These are phyloP conservation scores for Rhinolophus sinicus DNA, from an alignment of 2,113 vertebrate species.

Conservation along the genomic window DNA sequence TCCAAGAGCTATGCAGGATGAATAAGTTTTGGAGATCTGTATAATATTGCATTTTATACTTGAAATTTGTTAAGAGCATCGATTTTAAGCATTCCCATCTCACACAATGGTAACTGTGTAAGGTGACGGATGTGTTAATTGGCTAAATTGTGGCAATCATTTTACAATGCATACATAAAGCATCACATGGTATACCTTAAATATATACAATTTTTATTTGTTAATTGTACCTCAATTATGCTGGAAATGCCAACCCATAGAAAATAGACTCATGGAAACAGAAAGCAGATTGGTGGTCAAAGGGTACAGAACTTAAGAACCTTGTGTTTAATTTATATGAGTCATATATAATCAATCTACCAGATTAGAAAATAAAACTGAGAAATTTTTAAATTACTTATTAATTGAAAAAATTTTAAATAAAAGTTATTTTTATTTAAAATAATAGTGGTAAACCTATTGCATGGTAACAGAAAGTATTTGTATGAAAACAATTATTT, in stretches of 20 bases:
- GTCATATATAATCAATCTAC: background rate
- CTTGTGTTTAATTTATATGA: background rate
- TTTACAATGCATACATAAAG: background rate
- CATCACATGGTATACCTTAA: background rate
- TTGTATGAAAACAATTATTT: background rate
- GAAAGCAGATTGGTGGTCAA: background rate
- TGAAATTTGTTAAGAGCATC: background rate
- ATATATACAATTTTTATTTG: background rate
- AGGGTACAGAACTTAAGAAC: background rate
- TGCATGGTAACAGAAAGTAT: background rate
- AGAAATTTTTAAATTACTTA: background rate
- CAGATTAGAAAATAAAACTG: background rate
- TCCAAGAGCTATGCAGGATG: background rate
- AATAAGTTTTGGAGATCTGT: background rate
- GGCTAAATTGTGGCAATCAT: background rate
- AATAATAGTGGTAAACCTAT: background rate
- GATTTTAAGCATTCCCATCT: background rate
- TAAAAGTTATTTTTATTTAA: background rate
- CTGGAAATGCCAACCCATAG: background rate
- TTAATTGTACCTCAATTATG: background rate
- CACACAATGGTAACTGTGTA: background rate
- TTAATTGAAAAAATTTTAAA: background rate
- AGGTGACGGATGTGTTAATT: background rate
- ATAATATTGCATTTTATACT: too few species aligned
- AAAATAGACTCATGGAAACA: background rate